Conservation (phyloP, 1,140 invertebrate genomes). For the Bombus picipes region DNA sequence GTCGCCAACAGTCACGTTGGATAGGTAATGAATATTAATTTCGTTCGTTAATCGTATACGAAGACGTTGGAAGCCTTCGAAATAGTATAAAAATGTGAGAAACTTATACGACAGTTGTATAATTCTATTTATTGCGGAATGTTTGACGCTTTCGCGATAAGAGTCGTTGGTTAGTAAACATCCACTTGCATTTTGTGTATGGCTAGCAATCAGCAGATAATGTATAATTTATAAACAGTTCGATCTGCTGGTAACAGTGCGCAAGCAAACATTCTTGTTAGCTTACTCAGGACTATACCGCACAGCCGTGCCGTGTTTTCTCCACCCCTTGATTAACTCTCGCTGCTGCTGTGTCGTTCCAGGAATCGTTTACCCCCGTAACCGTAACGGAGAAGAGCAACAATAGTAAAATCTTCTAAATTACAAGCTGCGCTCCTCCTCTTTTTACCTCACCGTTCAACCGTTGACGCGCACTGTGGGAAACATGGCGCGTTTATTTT, state of each 20-base stretch:
- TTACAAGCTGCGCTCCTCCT: conserved; percentile 3
- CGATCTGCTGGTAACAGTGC: conserved; percentile 71
- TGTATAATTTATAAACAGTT: conserved; percentile 83
- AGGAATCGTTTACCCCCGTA: conserved; percentile 31
- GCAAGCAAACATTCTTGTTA: conserved; percentile 48
- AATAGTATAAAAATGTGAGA: not conserved
- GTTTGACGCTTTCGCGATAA: conserved; percentile 13
- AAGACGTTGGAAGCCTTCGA: no score
- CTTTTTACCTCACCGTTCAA: not conserved
- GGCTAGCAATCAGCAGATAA: conserved; percentile 78
- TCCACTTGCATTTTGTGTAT: conserved; percentile 72
- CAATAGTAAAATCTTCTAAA: conserved; percentile 36
- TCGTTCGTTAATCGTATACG: not conserved
- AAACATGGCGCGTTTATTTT: not conserved
- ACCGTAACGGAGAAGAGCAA: conserved; percentile 10
- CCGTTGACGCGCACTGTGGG: not conserved
- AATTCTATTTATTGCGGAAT: conserved; percentile 1
- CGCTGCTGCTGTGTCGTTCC: conserved; percentile 14
- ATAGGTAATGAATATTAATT: not conserved
- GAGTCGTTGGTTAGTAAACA: conserved; percentile 55
- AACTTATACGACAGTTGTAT: not conserved
- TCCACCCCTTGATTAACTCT: conserved; percentile 49
- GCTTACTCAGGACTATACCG: conserved; percentile 27
- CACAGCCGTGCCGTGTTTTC: conserved; percentile 15
- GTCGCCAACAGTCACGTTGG: not conserved